phyloP scores from a whole-genome alignment of 2,113 vertebrate genomes.

The Melierax canorus region DNA sequence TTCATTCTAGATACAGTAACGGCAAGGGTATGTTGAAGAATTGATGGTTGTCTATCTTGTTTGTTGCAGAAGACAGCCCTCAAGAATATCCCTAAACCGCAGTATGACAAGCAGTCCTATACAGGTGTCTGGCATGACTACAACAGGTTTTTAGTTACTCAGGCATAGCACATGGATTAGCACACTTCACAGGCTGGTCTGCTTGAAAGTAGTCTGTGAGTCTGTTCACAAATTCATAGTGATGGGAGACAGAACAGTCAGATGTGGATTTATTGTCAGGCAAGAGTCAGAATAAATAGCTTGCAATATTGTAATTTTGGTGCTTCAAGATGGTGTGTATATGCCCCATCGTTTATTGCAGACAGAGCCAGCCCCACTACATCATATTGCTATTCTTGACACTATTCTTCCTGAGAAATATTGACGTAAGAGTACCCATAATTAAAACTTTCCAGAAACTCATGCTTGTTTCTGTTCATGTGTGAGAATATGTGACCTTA shows the following conservation, averaged over 20 bases:
- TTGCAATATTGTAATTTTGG: not conserved
- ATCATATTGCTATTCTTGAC: not conserved
- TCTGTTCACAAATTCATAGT: not conserved
- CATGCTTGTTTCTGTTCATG: not conserved
- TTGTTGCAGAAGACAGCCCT: not conserved
- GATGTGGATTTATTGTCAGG: not conserved
- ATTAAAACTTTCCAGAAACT: not conserved
- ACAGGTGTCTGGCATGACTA: not conserved
- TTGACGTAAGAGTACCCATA: not conserved
- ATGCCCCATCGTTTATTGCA: not conserved
- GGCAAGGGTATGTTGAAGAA: not conserved
- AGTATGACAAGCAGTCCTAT: not conserved
- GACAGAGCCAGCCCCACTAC: not conserved
- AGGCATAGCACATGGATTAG: not conserved
- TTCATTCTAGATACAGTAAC: not conserved
- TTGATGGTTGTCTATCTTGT: not conserved
- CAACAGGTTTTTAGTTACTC: not conserved
- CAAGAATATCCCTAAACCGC: not conserved
- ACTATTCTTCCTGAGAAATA: not conserved
- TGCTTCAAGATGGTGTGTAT: not conserved
- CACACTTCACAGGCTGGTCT: not conserved
- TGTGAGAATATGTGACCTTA: not conserved
- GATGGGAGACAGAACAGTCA: not conserved
- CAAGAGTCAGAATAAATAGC: not conserved
- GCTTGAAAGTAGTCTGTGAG: not conserved